A percentile compares a stretch with the other conserved stretches of the same genome.
phyloP scores from a whole-genome alignment of 2,888 invertebrate genomes.

The Cataglyphis albicans region DNA sequence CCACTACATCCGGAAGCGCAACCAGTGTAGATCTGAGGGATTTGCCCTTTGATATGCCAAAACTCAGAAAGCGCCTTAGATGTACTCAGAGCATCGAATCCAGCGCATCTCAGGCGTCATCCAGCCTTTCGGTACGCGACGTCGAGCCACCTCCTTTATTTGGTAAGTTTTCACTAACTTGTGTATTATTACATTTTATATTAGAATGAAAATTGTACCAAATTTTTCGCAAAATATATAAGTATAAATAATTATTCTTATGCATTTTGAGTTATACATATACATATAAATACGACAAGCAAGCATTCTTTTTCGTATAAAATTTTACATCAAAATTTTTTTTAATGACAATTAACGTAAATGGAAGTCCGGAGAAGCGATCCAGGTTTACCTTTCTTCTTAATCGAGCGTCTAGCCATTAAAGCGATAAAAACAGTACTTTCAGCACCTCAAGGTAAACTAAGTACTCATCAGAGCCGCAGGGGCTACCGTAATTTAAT shows the following conservation, averaged over 20 bases:
- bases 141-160: slow-evolving; percentile 88
- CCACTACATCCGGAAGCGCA: slow-evolving; percentile 91
- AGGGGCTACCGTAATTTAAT: slow-evolving; percentile 79
- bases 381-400: slow-evolving; percentile 36
- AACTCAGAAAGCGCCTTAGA: slow-evolving; percentile 92
- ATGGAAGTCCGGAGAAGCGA: background rate
- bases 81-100: slow-evolving; percentile 89
- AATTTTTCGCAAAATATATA: background rate
- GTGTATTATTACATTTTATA: background rate
- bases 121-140: slow-evolving; percentile 93
- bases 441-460: slow-evolving; percentile 76
- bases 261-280: background rate
- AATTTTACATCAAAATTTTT: background rate
- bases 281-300: background rate
- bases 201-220: background rate
- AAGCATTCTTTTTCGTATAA: background rate
- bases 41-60: slow-evolving; percentile 97
- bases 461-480: slow-evolving; percentile 75
- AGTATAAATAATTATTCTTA: background rate
- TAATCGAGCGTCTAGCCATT: slow-evolving; percentile 71
- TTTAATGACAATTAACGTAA: slow-evolving; percentile 8
- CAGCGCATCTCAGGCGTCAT: slow-evolving; percentile 92
- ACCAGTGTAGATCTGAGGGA: slow-evolving; percentile 93
- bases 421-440: slow-evolving; percentile 77
- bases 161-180: slow-evolving; percentile 86